These are phyloP conservation scores for Parnassius smintheus DNA, from an alignment of 2,888 invertebrate species.

Conservation along the genomic window DNA sequence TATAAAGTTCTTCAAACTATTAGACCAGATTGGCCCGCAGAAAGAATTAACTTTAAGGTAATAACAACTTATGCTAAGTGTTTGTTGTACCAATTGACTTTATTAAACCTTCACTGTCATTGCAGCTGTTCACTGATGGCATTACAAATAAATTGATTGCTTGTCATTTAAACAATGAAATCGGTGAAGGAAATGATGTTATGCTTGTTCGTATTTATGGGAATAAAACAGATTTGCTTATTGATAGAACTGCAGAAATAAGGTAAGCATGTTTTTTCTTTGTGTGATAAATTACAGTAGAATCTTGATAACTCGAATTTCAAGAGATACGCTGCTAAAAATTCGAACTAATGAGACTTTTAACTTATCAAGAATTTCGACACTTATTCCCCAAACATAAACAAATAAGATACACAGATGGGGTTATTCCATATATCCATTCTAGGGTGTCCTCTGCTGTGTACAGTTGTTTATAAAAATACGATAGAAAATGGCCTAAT, in stretches of 20 bases:
- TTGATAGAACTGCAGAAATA: slow-evolving; percentile 92
- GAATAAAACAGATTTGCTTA: slow-evolving; percentile 94
- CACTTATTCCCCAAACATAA: no score
- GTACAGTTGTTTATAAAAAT: no score
- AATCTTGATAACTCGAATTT: no score
- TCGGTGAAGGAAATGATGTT: slow-evolving; percentile 76
- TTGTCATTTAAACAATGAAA: slow-evolving; percentile 76
- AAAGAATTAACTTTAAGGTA: slow-evolving; percentile 87
- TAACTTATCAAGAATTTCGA: no score
- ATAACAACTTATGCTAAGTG: not conserved
- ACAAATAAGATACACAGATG: no score
- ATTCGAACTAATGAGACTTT: no score
- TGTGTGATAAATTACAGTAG: no score
- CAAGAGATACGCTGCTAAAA: no score
- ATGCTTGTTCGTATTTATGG: slow-evolving; percentile 95
- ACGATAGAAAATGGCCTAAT: no score
- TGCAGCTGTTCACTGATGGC: slow-evolving; percentile 94
- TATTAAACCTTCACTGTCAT: slow-evolving; percentile 29
- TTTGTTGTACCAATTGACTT: not conserved
- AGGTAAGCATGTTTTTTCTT: slow-evolving; percentile 61
- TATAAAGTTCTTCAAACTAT: slow-evolving; percentile 84
- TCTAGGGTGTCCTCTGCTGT: no score
- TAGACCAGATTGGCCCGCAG: slow-evolving; percentile 85
- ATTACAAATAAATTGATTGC: slow-evolving; percentile 96
- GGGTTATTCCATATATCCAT: no score